Conservation (phyloP, 2,113 vertebrate species). For the Microtus oregoni region DNA sequence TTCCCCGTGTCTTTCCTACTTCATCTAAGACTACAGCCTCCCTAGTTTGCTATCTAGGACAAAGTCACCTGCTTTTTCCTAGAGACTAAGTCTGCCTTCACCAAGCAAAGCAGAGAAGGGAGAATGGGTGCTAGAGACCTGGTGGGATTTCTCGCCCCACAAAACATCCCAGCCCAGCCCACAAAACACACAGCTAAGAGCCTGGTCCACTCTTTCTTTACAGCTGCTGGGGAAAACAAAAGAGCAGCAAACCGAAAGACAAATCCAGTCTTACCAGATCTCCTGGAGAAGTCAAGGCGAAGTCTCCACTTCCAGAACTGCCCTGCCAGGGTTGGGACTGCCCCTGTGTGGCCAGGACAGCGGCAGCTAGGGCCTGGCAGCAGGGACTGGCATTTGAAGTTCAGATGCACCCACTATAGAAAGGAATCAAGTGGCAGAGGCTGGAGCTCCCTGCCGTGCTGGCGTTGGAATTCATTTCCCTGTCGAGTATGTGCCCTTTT, state of each 20-base stretch:
- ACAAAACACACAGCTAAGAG: neutral
- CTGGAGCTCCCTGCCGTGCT: neutral
- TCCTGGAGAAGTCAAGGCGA: slow-evolving; percentile 39
- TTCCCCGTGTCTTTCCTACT: neutral
- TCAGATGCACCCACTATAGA: neutral
- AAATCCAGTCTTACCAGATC: slow-evolving; percentile 53
- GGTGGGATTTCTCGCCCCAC: slow-evolving; percentile 27
- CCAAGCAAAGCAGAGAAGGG: slow-evolving; percentile 7
- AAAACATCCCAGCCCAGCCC: neutral
- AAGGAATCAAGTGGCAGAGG: neutral
- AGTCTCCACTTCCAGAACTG: neutral
- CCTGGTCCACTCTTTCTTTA: slow-evolving; percentile 42
- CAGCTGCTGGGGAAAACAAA: slow-evolving; percentile 44
- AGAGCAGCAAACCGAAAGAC: slow-evolving; percentile 52
- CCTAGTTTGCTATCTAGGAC: neutral
- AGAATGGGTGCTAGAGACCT: neutral
- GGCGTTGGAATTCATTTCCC: neutral
- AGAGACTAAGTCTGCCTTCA: slow-evolving; percentile 10
- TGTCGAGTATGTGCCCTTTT: slow-evolving; percentile 32
- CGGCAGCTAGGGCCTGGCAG: neutral
- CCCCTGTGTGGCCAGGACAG: neutral
- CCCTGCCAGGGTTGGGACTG: neutral
- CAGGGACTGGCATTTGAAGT: slow-evolving; percentile 23
- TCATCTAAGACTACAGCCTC: neutral
- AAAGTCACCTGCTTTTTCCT: neutral